phyloP scores from a whole-genome alignment of 1,140 invertebrate genomes.

The Drosophila albomicans region DNA sequence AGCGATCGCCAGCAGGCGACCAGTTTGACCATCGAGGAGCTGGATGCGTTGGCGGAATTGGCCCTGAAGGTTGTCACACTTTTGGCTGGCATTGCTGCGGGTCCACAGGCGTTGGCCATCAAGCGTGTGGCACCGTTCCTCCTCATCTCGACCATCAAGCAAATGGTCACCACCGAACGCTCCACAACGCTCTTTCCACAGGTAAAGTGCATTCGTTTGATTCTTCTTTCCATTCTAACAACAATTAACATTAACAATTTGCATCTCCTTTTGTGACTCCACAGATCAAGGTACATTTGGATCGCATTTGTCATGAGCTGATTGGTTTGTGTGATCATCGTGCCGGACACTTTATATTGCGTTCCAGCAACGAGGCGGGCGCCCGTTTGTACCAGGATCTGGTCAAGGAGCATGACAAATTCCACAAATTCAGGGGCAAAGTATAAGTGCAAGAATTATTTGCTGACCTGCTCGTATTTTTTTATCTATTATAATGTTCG shows the following conservation, averaged over 20 bases:
- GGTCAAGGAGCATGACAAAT: slow-evolving; percentile 80
- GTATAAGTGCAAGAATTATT: slow-evolving; percentile 43
- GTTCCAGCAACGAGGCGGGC: slow-evolving; percentile 77
- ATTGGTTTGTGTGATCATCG: slow-evolving; percentile 81
- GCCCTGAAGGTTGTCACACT: slow-evolving; percentile 72
- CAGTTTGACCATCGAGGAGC: slow-evolving; percentile 58
- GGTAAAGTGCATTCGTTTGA: slow-evolving; percentile 24
- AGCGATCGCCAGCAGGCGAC: slow-evolving; percentile 69
- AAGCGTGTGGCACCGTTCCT: slow-evolving; percentile 82
- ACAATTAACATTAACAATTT: neutral
- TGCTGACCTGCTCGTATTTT: neutral
- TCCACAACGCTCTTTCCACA: slow-evolving; percentile 80
- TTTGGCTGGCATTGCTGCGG: slow-evolving; percentile 60
- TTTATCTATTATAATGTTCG: neutral
- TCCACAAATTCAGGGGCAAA: slow-evolving; percentile 83
- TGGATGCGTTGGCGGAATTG: slow-evolving; percentile 72
- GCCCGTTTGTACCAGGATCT: slow-evolving; percentile 71
- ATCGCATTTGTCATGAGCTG: slow-evolving; percentile 76
- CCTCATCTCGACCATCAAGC: slow-evolving; percentile 74
- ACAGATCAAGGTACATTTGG: slow-evolving; percentile 78
- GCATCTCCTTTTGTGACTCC: neutral
- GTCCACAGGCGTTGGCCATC: slow-evolving; percentile 62
- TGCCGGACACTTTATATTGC: slow-evolving; percentile 77
- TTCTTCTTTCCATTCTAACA: neutral
- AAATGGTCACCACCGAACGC: slow-evolving; percentile 75